Conservation (phyloP, 2,113 vertebrate genomes). For the Columbina picui region DNA sequence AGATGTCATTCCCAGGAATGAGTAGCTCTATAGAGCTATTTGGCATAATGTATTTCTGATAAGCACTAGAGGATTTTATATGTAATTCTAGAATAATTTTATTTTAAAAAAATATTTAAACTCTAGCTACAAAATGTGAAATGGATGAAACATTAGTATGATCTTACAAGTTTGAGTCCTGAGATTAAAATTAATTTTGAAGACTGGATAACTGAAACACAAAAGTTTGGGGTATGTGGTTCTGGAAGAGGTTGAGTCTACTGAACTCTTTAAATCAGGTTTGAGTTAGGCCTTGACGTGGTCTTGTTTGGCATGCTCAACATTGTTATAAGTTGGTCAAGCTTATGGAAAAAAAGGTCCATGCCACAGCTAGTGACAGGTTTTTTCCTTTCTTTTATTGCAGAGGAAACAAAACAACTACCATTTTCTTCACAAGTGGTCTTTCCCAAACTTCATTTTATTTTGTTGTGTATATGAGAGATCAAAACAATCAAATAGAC, state of each 20-base stretch:
- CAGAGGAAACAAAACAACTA: not conserved
- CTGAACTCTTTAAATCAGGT: not conserved
- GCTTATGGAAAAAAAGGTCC: fast-evolving
- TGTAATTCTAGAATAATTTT: not conserved
- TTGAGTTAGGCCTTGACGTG: not conserved
- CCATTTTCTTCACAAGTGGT: not conserved
- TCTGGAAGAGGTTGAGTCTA: not conserved
- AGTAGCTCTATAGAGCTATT: not conserved
- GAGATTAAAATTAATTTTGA: not conserved
- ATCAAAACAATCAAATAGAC: not conserved
- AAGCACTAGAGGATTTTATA: not conserved
- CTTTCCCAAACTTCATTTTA: not conserved
- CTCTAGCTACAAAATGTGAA: not conserved
- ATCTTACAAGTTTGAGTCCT: not conserved
- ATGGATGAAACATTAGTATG: not conserved
- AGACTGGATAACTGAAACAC: not conserved
- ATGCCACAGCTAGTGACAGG: fast-evolving
- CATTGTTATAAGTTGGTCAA: not conserved
- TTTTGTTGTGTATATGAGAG: not conserved
- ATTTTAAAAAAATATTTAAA: not conserved
- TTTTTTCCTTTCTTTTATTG: not conserved
- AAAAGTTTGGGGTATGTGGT: not conserved
- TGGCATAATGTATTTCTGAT: not conserved
- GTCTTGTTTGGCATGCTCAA: not conserved
- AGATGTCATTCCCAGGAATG: not conserved